Base-by-base conservation (phyloP, 2,113 vertebrate species). In the Pithys albifrons region DNA sequence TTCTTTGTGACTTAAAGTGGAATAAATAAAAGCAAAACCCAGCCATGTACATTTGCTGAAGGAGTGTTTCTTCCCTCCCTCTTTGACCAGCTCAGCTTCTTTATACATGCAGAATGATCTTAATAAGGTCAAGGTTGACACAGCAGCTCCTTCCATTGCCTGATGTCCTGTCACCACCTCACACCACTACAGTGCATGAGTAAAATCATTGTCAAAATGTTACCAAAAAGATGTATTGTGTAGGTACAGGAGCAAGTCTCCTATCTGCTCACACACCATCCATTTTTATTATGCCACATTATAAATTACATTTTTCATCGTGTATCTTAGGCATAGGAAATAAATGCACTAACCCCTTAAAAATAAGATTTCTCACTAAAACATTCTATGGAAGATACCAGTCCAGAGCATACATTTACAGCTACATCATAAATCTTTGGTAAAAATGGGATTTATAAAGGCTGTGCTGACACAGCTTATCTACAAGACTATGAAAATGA, bases 61-160 rank as follows among this genome's bases (percentile, higher is more conserved):
- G 22, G n/a, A 48, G 7, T 10, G 9, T 66, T 91, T 67, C 65
- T 62, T 55, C 29, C 18, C 31, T 66, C 31, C 5, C 20, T 61
- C 31, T 78, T 91, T 51, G 76, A 46, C 29, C 33, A 81, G 2
- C 13, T 43, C 20, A 12, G 7, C 39, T 62, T 70, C 54, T 89
- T 66, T 51, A 22, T 35, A 24, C 35, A 29, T 0, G 0, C 12
- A 2, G 0, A 39, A 16, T 0, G 0, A 17, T 28, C 64, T 75
- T n/a, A 24, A 13, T 51, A 55, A 39, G 35, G 71, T 41, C 52
- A 45, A 37, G 64, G 57, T 12, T 58, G 46, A 51, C 39, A 49
- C 23, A 76, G 76, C 35, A 90, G 35, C 58, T 72, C 54, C 54
- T 65, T 24, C 43, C 4, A 0, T 33, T 61, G 24, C 75, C 78